These are phyloP conservation scores for Leptinotarsa haldemani DNA, from an alignment of 2,888 invertebrate genomes.

Conservation along the genomic window DNA sequence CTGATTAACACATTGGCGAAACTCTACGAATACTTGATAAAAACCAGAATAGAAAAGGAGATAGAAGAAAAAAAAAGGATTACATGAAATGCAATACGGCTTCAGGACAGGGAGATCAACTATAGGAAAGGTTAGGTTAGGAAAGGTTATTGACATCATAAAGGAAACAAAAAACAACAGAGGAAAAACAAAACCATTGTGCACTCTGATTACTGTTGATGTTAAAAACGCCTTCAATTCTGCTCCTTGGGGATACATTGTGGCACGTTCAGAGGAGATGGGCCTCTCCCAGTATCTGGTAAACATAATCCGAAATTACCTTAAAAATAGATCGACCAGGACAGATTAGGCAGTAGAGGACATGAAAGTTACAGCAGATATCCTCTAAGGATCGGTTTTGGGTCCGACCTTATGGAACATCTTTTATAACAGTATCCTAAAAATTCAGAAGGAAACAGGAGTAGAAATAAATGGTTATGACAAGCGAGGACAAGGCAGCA, in stretches of 20 bases:
- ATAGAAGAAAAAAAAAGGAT: constrained; percentile 14
- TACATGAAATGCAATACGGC: constrained; percentile 28
- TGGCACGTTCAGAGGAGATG: not conserved
- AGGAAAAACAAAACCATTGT: constrained; percentile 15
- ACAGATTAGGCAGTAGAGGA: not conserved
- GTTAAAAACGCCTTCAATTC: constrained; percentile 35
- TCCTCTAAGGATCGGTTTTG: not conserved
- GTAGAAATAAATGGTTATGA: not conserved
- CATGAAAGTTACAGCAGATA: not conserved
- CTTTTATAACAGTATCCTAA: not conserved
- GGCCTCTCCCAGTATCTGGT: not conserved
- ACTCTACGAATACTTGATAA: constrained; percentile 19
- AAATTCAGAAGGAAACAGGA: not conserved
- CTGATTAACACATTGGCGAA: constrained; percentile 22
- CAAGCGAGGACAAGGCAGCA: not conserved
- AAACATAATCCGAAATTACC: not conserved
- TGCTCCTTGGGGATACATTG: not conserved
- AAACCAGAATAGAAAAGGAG: constrained; percentile 23
- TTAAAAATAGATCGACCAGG: not conserved
- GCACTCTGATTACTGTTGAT: constrained; percentile 19
- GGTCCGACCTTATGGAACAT: not conserved
- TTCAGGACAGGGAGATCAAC: constrained; percentile 30
- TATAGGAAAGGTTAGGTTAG: constrained; percentile 11
- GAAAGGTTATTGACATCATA: not conserved
- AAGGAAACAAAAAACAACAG: not conserved